Percentiles rank a stretch among this genome's conserved stretches.
These are phyloP conservation scores for Euwallacea similis DNA, from an alignment of 1,140 invertebrate genomes.

Conservation along the genomic window DNA sequence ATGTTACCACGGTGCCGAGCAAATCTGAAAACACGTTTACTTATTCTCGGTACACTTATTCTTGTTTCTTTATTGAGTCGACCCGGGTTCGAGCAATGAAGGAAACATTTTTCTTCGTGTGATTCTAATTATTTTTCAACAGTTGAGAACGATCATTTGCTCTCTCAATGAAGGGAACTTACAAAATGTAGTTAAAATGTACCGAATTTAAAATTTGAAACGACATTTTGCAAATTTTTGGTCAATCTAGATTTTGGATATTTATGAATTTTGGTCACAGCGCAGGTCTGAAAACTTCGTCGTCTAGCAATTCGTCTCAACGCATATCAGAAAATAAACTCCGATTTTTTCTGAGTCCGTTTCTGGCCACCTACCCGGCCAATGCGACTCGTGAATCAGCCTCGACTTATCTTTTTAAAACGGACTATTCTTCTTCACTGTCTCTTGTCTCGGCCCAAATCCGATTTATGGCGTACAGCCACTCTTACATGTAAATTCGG, in stretches of 20 bases:
- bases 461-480: conserved; percentile 42
- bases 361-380: conserved; percentile 16
- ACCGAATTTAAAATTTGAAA: too few relatives aligned
- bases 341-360: neutral
- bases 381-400: conserved; percentile 42
- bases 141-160: neutral
- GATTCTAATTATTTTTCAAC: conserved; percentile 5
- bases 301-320: too few relatives aligned
- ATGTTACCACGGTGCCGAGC: conserved; percentile 34
- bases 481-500: conserved; percentile 44
- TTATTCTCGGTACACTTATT: conserved; percentile 34
- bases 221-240: too few relatives aligned
- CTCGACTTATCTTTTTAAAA: conserved; percentile 43
- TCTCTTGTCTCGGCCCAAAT: conserved; percentile 31
- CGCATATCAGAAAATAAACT: too few relatives aligned
- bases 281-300: too few relatives aligned
- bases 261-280: too few relatives aligned
- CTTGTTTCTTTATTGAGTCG: conserved; percentile 31
- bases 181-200: too few relatives aligned
- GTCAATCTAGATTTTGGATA: too few relatives aligned
- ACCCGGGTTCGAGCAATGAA: conserved; percentile 6
- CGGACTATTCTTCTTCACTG: conserved; percentile 43
- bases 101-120: conserved; percentile 2
- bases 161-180: too few relatives aligned
- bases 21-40: conserved; percentile 36